Base-by-base conservation (phyloP, 2,113 vertebrate genomes). In the Caloenas nicobarica region DNA sequence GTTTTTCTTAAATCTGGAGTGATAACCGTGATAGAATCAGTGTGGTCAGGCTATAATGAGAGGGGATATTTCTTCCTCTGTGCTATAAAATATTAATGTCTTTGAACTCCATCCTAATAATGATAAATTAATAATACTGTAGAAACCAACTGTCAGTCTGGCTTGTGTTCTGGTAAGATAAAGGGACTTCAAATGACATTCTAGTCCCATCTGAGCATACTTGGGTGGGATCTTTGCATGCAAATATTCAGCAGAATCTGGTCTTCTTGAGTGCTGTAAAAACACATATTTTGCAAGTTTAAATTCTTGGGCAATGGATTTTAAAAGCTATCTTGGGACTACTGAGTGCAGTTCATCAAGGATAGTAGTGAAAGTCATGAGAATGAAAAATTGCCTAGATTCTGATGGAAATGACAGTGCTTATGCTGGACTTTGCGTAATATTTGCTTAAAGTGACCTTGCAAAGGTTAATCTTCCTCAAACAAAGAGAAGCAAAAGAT, bases 351-450 rank as follows among this genome's bases (percentile, higher is more conserved):
- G 0, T 72, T 91, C 29, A n/a, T 85, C 76, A 83, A 73, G 38
- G 36, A n/a, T 33, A 81, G 42, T 48, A 38, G 60, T 36, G 26
- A 24, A 94, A 91, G 25, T 69, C 29, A 71, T 5, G 23, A 86
- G 66, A 80, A 88, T n/a, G 64, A 96, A 96, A 91, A 89, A 83
- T 72, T 90, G 68, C 74, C 56, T 83, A 16, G 28, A 86, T 81
- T 93, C 54, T 95, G 71, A 57, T 86, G 89, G 79, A 90, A 96
- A 94, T 77, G 29, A 42, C 51, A 64, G 11, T 29, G 22, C n/a
- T 80, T 78, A 73, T 89, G 64, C 36, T 0, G 0, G 17, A 73
- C 40, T 80, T 85, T 65, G 50, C 78, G 77, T 91, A 94, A 73
- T 73, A 28, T 89, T 92, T 94, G 61, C 57, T 74, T 89, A 77